Percentiles rank a stretch among this genome's conserved stretches.
Conservation (phyloP, 2,888 invertebrate species). For the Microctonus hyperodae region DNA sequence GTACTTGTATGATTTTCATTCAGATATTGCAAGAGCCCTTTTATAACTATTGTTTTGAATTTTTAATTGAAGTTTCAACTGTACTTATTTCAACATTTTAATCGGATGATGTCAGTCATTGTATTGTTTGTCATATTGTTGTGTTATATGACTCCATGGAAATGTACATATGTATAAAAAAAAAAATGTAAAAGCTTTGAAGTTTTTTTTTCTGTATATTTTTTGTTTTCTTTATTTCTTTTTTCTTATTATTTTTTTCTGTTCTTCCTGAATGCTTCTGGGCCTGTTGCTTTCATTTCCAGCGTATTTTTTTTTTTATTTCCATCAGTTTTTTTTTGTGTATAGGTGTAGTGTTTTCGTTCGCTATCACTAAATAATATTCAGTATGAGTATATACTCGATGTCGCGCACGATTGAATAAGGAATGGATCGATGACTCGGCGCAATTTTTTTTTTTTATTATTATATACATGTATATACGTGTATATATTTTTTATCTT, state of each 20-base stretch:
- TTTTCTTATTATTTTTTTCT: not conserved
- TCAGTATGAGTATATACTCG: slow-evolving; percentile 10
- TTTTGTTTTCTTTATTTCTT: not conserved
- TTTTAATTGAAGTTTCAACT: slow-evolving; percentile 36
- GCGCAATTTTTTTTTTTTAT: slow-evolving; percentile 1
- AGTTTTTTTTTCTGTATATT: not conserved
- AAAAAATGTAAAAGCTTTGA: not conserved
- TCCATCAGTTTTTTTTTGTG: not conserved
- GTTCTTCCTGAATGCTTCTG: not conserved
- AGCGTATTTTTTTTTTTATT: not conserved
- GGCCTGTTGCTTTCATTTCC: not conserved
- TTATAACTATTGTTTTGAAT: not conserved
- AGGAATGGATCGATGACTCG: slow-evolving; percentile 28
- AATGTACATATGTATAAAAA: not conserved
- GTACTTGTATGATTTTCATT: too few relatives aligned
- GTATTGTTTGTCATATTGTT: not conserved
- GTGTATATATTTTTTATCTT: not conserved
- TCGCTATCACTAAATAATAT: slow-evolving; percentile 12
- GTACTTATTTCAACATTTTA: slow-evolving; percentile 38
- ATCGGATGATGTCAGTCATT: slow-evolving; percentile 2
- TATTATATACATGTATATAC: not conserved
- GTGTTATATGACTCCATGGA: too few relatives aligned
- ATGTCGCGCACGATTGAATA: slow-evolving; percentile 32
- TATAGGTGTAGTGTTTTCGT: not conserved
- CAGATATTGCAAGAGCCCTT: too few relatives aligned